These are phyloP conservation scores for Henricia sp. DNA, from an alignment of 53 echinoderm and acorn worm species.

Conservation along the genomic window DNA sequence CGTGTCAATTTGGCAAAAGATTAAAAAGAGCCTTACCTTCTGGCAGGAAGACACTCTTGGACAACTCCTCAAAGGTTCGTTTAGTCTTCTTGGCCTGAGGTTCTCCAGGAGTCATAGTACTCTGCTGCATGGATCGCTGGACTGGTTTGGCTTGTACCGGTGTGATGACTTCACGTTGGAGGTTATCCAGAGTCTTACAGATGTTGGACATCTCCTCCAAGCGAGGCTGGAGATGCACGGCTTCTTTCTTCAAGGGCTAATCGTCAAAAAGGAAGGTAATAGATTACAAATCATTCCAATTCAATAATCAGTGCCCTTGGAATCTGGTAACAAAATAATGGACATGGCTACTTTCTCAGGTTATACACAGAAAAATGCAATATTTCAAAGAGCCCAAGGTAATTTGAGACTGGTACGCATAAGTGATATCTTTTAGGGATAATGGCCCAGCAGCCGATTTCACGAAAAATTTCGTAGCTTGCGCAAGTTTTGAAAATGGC, in stretches of 20 bases:
- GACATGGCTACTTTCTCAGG: too few relatives aligned
- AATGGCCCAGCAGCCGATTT: too few relatives aligned
- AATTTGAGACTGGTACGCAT: too few relatives aligned
- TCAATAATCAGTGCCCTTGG: too few relatives aligned
- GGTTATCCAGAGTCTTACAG: conserved; percentile 76
- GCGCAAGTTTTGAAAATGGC: too few relatives aligned
- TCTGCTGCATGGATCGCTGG: conserved; percentile 75
- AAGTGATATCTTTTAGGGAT: too few relatives aligned
- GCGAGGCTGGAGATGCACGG: conserved; percentile 63
- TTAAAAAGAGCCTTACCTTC: conserved; percentile 63
- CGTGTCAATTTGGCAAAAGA: too few relatives aligned
- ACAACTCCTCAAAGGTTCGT: conserved; percentile 78
- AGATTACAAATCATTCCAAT: too few relatives aligned
- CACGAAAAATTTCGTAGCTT: too few relatives aligned
- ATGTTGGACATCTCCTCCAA: conserved; percentile 82
- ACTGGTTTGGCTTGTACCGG: conserved; percentile 74
- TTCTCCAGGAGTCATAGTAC: conserved; percentile 37
- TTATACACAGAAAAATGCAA: not conserved
- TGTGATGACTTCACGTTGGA: conserved; percentile 74
- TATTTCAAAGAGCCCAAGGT: too few relatives aligned
- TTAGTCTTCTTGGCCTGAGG: conserved; percentile 71
- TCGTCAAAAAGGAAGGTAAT: too few relatives aligned
- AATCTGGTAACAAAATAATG: too few relatives aligned
- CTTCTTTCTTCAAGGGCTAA: conserved; percentile 86
- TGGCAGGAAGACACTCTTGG: conserved; percentile 73